Evolutionary conservation across 2,113 vertebrate genomes (phyloP).

Genomic region (Nothoprocta pentlandii): DNA sequence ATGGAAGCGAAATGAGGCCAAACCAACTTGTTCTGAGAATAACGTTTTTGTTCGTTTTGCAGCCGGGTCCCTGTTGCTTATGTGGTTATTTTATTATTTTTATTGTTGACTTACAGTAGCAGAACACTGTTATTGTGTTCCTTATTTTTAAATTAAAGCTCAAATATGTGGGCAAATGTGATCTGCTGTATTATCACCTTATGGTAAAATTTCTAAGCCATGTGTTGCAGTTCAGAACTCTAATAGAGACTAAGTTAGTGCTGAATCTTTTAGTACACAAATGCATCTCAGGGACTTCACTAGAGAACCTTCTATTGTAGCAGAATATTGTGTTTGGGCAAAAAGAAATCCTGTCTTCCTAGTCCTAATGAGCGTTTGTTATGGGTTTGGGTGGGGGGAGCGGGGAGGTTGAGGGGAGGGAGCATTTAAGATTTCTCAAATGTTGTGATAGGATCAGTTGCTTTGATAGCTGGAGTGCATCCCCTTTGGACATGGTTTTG

Average conservation of each 20-base stretch:
- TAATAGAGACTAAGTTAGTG: conserved; percentile 20
- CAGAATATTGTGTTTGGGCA: background rate
- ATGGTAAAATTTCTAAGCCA: background rate
- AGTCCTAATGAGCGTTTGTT: background rate
- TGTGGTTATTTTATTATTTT: background rate
- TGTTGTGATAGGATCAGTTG: background rate
- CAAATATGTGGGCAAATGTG: background rate
- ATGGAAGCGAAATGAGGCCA: background rate
- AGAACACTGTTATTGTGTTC: background rate
- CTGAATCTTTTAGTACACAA: conserved; percentile 21
- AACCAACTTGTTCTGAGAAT: background rate
- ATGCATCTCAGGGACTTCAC: conserved; percentile 52
- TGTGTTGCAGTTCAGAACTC: conserved; percentile 3
- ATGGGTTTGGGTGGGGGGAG: background rate
- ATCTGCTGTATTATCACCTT: conserved; percentile 46
- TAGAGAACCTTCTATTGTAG: background rate
- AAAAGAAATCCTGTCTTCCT: background rate
- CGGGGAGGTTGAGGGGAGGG: background rate
- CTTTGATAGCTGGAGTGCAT: background rate
- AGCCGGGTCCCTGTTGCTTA: background rate
- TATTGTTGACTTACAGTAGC: background rate
- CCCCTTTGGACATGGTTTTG: background rate
- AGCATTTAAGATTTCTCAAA: background rate
- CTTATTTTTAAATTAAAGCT: conserved; percentile 17
- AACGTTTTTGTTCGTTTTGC: background rate